A percentile compares a stretch with the other conserved stretches of the same genome.
These are phyloP conservation scores for Muntiacus muntjak DNA, from an alignment of 2,113 vertebrate genomes.

Conservation along the genomic window DNA sequence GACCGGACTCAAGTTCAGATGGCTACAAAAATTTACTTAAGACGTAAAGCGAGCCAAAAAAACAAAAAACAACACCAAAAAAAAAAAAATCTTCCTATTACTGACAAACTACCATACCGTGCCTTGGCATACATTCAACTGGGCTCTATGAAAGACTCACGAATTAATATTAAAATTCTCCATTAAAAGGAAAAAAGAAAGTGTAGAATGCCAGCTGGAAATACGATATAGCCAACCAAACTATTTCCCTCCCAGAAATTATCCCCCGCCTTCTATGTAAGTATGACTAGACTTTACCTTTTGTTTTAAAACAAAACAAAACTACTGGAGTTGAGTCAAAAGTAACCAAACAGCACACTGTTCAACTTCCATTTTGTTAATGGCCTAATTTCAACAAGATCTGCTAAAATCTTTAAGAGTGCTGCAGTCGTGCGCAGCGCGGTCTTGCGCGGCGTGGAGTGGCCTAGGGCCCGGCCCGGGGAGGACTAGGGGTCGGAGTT, in stretches of 20 bases:
- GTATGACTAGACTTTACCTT: conserved; percentile 1
- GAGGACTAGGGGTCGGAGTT: not conserved
- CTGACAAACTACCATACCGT: not conserved
- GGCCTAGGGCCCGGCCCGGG: not conserved
- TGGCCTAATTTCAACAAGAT: not conserved
- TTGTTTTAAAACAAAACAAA: conserved; percentile 43
- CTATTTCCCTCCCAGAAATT: conserved; percentile 29
- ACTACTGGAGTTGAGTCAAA: not conserved
- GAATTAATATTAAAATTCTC: conserved; percentile 44
- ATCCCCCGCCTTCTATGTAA: not conserved
- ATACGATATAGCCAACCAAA: conserved; percentile 17
- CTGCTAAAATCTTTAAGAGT: not conserved
- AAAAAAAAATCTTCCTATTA: not conserved
- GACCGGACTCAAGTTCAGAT: not conserved
- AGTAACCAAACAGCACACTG: not conserved
- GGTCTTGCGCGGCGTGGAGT: not conserved
- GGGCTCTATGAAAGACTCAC: not conserved
- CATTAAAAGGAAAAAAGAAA: not conserved
- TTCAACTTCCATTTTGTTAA: not conserved
- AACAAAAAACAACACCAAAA: not conserved
- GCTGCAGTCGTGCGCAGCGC: not conserved
- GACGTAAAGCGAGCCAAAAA: not conserved
- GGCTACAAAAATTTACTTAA: not conserved
- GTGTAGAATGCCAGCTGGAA: conserved; percentile 46
- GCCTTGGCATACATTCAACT: not conserved